A percentile compares a stretch with the other conserved stretches of the same genome.
These are phyloP conservation scores for Melanotaenia duboulayi DNA, from an alignment of 2,113 vertebrate species.

Conservation along the genomic window DNA sequence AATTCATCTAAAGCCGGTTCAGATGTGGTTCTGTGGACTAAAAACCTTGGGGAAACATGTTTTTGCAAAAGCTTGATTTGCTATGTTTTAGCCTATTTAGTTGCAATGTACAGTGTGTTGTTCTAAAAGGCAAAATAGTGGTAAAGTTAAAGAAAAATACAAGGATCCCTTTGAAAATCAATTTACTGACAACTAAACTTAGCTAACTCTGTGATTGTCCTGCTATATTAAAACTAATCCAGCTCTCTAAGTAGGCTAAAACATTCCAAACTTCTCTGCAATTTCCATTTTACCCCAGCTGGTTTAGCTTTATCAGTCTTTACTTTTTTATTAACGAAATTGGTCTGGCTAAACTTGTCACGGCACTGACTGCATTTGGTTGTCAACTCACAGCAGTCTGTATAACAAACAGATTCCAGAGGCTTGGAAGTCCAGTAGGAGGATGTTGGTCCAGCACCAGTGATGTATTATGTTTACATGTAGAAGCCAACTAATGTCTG, in stretches of 20 bases:
- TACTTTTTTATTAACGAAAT: conserved; percentile 21
- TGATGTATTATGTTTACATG: conserved; percentile 35
- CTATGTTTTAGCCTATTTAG: conserved; percentile 50
- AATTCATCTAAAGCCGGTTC: conserved; percentile 24
- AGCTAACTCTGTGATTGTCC: conserved; percentile 60
- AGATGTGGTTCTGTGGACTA: conserved; percentile 15
- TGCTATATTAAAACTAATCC: conserved; percentile 35
- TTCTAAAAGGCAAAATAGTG: conserved; percentile 48
- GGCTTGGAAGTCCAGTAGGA: conserved; percentile 45
- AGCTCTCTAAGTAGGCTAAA: conserved; percentile 50
- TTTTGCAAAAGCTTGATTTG: conserved; percentile 52
- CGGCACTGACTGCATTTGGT: conserved; percentile 22
- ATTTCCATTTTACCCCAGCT: conserved; percentile 24
- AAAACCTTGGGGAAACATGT: conserved; percentile 18
- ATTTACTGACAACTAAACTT: conserved; percentile 31
- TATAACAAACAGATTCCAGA: conserved; percentile 18
- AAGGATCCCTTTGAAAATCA: conserved; percentile 30
- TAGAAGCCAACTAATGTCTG: conserved; percentile 34
- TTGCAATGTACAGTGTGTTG: conserved; percentile 35
- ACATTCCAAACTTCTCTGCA: conserved; percentile 37
- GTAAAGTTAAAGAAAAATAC: conserved; percentile 46
- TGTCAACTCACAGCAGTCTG: conserved; percentile 29
- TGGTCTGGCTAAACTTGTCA: conserved; percentile 23
- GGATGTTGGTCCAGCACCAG: conserved; percentile 61
- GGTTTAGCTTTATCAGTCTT: conserved; percentile 17